Base-by-base conservation (phyloP, 2,797 vertebrate species). In the Cyprinella venusta region DNA sequence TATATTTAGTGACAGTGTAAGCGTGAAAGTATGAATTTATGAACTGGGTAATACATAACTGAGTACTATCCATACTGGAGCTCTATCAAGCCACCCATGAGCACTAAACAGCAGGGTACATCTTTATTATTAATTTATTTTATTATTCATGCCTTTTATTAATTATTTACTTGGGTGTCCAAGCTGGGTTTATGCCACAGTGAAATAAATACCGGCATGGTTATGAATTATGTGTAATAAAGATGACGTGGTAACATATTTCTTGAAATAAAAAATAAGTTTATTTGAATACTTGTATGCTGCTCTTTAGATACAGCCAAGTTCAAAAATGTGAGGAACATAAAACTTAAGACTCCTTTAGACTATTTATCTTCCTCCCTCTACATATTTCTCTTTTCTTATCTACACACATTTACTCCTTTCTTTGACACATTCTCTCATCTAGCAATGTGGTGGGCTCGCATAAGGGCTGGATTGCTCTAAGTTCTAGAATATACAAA, bases 191-290 rank as follows among this genome's bases (percentile, higher is more conserved):
- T 54, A 81, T 71, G 65, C 50, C 36, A 82, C 7, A 42, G 21
- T 76, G 67, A 81, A 86, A 80, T 77, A 83, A 76, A 91, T 92
- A 91, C 91, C 86, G 10, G 79, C 74, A 88, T 87, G 92, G 93
- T 93, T 91, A 93, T 92, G 91, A 92, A 92, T 92, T 89, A 87
- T 91, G 90, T 83, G 90, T 91, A 91, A 92, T 92, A 93, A 90
- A 89, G 90, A 91, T 92, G n/a, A n/a, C n/a, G 90, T 91, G 92
- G 92, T 45, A 90, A 92, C 92, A 92, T 89, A 91, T 91, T 93
- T 91, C 90, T 88, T 90, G 87, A 91, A 92, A 90, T 87, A 89
- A 91, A 92, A 91, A 91, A 92, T 87, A 89, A 90, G 91, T 71
- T 50, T n/a, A 5, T 76, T 82, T 74, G 64, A 77, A 61, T 69